Evolutionary conservation across 2,113 vertebrate genomes (phyloP), one percentile per base, ranked within the genome.

Genomic region (Lasiurus borealis): DNA sequence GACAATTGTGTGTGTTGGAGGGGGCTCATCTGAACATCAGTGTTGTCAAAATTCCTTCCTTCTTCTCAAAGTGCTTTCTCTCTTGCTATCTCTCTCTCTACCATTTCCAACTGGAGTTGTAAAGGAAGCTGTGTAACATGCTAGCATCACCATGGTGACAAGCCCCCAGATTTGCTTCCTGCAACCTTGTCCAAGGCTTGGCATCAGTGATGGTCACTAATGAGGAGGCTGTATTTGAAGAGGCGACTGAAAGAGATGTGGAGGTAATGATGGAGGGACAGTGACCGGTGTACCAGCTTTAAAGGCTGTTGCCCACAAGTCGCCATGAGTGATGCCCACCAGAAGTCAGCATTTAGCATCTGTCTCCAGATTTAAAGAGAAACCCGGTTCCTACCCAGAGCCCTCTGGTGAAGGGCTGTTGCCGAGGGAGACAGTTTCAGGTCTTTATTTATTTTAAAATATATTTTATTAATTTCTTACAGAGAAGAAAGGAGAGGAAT

Each of bases 311-410:
- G n/a, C 13, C 15, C n/a, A 50, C 18, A 57, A 84, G 75, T 44
- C 34, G 11, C 46, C 34, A 54, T 19, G 44, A 71, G 83, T 36
- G 64, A 44, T 88, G 40, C 91, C 44, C 36, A 29, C 36, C 40
- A 11, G 25, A 69, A 57, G 69, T 16, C 40, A 25, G n/a, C 8
- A 1, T 77, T n/a, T 68, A 82, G 16, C 40, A 54, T 31, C 36
- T 64, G 83, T 91, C 48, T 95, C 8, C 13, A 68, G 82, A 76
- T 86, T 36, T 89, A 9, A 91, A 78, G 66, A 62, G 36, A 84
- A 82, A 36, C 54, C 73, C 57, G 5, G 19, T 75, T 66, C 11
- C 62, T 34, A 27, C 50, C 34, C 10, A 10, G 34, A 86, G 81
- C 46, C 75, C 52, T n/a, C n/a, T 76, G 6, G 36, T 57, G n/a